phyloP scores from a whole-genome alignment of 64 coral and sea anemone genomes.

The Actinia equina region DNA sequence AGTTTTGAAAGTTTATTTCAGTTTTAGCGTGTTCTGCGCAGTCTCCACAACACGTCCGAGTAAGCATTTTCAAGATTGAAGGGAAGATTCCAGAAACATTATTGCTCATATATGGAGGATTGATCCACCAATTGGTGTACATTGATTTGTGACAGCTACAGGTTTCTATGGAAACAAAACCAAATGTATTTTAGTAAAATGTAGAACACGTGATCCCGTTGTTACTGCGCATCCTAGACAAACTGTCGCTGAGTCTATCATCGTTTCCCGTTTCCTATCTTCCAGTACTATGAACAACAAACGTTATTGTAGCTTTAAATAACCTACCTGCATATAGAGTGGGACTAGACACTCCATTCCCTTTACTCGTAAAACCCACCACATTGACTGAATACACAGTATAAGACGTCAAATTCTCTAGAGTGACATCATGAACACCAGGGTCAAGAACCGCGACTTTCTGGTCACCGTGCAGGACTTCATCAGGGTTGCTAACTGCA shows the following conservation, averaged over 20 bases:
- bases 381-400: conserved; percentile 71
- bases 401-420: conserved; percentile 56
- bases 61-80: conserved; percentile 45
- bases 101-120: conserved; percentile 56
- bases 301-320: not conserved
- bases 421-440: not conserved
- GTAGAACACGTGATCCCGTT: too few relatives aligned
- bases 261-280: too few relatives aligned
- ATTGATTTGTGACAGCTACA: conserved; percentile 76
- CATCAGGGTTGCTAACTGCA: conserved; percentile 53
- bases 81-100: conserved; percentile 76
- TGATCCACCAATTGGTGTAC: conserved; percentile 84
- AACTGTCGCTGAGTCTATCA: too few relatives aligned
- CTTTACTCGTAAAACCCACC: conserved; percentile 70
- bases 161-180: conserved; percentile 62
- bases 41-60: conserved; percentile 54
- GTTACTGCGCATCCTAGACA: too few relatives aligned
- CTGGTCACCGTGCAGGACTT: not conserved
- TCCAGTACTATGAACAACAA: not conserved
- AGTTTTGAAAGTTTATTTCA: conserved; percentile 46
- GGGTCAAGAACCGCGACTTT: not conserved
- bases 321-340: conserved; percentile 57
- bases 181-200: not conserved
- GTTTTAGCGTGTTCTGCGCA: conserved; percentile 56
- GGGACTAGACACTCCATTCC: conserved; percentile 50